Percentiles rank a stretch among this genome's conserved stretches.
These are phyloP conservation scores for Poecile atricapillus DNA, from an alignment of 2,113 vertebrate species.

Conservation along the genomic window DNA sequence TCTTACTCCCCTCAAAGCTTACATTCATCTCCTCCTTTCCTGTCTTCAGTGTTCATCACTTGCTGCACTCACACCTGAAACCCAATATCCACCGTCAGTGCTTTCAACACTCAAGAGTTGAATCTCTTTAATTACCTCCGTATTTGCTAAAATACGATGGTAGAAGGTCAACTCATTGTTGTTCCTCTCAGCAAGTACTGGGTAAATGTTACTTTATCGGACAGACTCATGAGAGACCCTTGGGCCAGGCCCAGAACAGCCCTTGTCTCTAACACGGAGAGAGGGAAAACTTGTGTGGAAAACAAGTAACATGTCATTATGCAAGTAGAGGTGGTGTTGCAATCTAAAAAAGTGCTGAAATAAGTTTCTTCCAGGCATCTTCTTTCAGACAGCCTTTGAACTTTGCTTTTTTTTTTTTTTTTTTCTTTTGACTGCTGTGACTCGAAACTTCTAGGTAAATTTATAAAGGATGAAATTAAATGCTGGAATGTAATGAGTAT, in stretches of 20 bases:
- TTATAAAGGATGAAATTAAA: background rate
- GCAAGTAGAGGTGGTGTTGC: background rate
- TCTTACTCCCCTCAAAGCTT: background rate
- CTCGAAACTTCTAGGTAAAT: background rate
- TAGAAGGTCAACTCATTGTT: background rate
- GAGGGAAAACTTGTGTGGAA: background rate
- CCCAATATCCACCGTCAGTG: background rate
- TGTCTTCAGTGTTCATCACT: background rate
- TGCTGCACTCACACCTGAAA: background rate
- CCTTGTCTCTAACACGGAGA: background rate
- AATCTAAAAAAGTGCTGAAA: conserved; percentile 25
- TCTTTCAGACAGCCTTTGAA: conserved; percentile 26
- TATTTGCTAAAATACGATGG: background rate
- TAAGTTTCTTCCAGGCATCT: background rate
- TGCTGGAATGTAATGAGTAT: background rate
- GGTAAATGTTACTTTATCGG: background rate
- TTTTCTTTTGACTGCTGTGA: background rate
- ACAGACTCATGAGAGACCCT: background rate
- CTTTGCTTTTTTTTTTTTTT: background rate
- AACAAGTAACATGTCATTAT: background rate
- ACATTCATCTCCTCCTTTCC: background rate
- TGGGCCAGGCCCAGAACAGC: background rate
- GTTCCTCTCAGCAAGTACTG: background rate
- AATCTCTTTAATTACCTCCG: background rate
- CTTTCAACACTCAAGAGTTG: background rate